Percentiles rank a stretch among this genome's conserved stretches.
Conservation (phyloP, 2,888 invertebrate genomes). For the Drosophila acutilabella region DNA sequence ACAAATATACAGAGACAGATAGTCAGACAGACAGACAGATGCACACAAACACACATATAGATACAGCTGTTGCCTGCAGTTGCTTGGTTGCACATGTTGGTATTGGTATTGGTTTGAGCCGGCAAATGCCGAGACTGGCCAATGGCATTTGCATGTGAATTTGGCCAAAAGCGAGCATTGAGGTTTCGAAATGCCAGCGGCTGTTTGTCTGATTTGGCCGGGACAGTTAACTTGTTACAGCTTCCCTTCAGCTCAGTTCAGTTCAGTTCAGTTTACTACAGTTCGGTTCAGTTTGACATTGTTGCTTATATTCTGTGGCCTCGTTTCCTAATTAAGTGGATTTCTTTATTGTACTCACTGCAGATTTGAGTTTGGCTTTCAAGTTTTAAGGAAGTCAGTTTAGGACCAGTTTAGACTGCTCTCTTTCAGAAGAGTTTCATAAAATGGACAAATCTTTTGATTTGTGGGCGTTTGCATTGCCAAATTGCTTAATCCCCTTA, state of each 20-base stretch:
- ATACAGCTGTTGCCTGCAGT: neutral
- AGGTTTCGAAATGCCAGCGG: slow-evolving; percentile 52
- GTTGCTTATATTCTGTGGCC: slow-evolving; percentile 47
- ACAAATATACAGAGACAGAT: neutral
- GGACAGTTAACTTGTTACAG: slow-evolving; percentile 51
- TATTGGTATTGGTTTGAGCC: slow-evolving; percentile 38
- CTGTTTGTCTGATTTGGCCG: slow-evolving; percentile 21
- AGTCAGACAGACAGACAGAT: neutral
- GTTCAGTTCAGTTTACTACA: neutral
- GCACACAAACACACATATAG: neutral
- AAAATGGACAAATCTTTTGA: slow-evolving; percentile 74
- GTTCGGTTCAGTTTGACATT: slow-evolving; percentile 26
- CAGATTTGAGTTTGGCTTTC: slow-evolving; percentile 13
- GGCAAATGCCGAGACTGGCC: slow-evolving; percentile 29
- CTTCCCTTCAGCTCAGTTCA: neutral
- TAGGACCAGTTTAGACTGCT: slow-evolving; percentile 8
- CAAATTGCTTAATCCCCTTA: slow-evolving; percentile 77
- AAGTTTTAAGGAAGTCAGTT: slow-evolving; percentile 14
- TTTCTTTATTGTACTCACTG: slow-evolving; percentile 32
- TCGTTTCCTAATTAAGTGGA: slow-evolving; percentile 49
- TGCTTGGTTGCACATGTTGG: slow-evolving; percentile 24
- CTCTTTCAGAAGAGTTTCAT: slow-evolving; percentile 32
- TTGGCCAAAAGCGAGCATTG: slow-evolving; percentile 41
- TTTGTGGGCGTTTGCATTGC: slow-evolving; percentile 65
- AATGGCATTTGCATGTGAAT: slow-evolving; percentile 47